Base-by-base conservation (phyloP, 2,888 invertebrate species). In the Drosophila birchii region DNA sequence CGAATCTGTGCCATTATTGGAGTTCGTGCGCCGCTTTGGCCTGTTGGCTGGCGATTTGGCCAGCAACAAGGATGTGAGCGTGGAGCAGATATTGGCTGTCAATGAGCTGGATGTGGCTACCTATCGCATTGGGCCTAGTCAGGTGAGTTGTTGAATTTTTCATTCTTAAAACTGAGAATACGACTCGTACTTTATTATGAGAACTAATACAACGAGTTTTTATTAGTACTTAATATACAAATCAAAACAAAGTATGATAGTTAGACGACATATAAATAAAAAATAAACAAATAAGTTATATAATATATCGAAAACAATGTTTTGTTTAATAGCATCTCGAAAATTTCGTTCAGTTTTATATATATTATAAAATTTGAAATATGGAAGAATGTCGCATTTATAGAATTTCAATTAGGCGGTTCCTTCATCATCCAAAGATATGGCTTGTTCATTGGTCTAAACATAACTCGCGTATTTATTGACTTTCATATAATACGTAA, bases 81-180 rank as follows among this genome's bases (percentile, higher is more conserved):
- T 97, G 2, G 96, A 97, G 91, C 96, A 97, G 90, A 96, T 98
- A 94, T 93, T 98, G 71, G 93, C 96, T 34, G 94, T 95, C 9
- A 94, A 98, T 67, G 98, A 98, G 92, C 93, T 98, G 69, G 98
- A 98, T 91, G 94, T 96, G 66, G 95, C 97, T 45, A 95, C 96
- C 81, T 98, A 97, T 93, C 94, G 98, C 68, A 96, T 98, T 59
- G 98, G 98, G 29, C 95, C 98, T 64, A 98, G 97, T 92, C 97
- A 98, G 95, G 98, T 98, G 92, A 94, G 96, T 26, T 55, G 6
- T 9, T 18, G 1, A 14, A 1, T 45, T 20, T 0, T 43, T n/a
- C 3, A 1, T 6, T 1, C 9, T n/a, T n/a, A n/a, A n/a, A n/a
- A 9, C n/a, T 38, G 8, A 38, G 16, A 16, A 29, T 29, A 29